Percentiles rank a stretch among this genome's conserved stretches.
phyloP scores from a whole-genome alignment of 2,113 vertebrate species.

The Fukomys damarensis region DNA sequence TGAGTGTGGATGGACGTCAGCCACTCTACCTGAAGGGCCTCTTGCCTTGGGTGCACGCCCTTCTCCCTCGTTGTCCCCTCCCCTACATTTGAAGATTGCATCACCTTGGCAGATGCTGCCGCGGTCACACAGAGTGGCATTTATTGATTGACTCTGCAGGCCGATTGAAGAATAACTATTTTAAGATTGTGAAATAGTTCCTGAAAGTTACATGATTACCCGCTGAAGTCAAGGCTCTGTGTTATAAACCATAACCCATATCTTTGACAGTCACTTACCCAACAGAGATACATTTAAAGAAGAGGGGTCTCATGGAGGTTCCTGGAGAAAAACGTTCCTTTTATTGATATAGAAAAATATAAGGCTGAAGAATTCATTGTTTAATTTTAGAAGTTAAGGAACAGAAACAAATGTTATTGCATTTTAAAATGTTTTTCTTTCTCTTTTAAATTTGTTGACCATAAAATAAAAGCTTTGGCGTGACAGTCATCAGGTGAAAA shows the following conservation, averaged over 20 bases:
- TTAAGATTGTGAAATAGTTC: slow-evolving; percentile 66
- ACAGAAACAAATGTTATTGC: slow-evolving; percentile 38
- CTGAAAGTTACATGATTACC: slow-evolving; percentile 51
- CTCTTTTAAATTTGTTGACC: neutral
- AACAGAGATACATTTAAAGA: slow-evolving; percentile 40
- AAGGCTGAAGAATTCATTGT: slow-evolving; percentile 27
- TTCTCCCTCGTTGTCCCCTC: neutral
- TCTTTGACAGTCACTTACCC: slow-evolving; percentile 30
- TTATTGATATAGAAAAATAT: slow-evolving; percentile 47
- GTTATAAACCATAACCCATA: neutral
- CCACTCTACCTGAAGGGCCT: slow-evolving; percentile 51
- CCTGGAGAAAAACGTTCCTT: neutral
- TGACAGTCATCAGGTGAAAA: neutral
- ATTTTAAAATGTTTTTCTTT: slow-evolving; percentile 24
- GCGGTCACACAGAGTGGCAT: slow-evolving; percentile 60
- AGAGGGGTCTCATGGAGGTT: neutral
- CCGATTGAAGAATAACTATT: slow-evolving; percentile 61
- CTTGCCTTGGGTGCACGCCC: neutral
- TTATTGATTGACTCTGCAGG: slow-evolving; percentile 68
- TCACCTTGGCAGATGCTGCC: slow-evolving; percentile 28
- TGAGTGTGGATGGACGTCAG: neutral
- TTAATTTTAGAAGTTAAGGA: neutral
- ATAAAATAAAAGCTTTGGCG: neutral
- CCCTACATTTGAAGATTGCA: neutral
- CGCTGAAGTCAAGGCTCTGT: neutral